These are phyloP conservation scores for Gymnothorax reevesii DNA, from an alignment of 2,797 vertebrate genomes.

Conservation along the genomic window DNA sequence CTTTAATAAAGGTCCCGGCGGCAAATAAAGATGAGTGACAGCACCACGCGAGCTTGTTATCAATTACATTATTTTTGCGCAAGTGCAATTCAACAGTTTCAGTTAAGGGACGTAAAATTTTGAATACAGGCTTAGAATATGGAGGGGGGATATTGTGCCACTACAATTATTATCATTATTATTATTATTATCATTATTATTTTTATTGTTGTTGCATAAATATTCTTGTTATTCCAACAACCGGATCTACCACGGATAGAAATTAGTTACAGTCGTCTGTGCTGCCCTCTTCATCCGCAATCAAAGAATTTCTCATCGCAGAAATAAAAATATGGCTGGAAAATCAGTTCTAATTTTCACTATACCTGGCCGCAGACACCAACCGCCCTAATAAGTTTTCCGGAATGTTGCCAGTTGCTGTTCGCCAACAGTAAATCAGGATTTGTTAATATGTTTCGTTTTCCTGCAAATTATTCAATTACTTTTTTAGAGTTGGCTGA, in stretches of 20 bases:
- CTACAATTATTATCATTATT: background rate
- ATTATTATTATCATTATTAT: constrained; percentile 2
- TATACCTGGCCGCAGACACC: background rate
- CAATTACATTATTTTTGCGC: background rate
- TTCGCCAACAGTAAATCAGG: background rate
- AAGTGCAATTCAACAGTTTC: too few species aligned
- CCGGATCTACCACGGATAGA: too few species aligned
- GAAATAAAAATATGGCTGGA: background rate
- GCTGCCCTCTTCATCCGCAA: background rate
- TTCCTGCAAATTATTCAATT: background rate
- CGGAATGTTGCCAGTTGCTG: background rate
- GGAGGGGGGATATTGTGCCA: too few species aligned
- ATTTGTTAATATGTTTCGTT: background rate
- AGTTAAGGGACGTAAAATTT: too few species aligned
- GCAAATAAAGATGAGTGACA: background rate
- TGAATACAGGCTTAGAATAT: too few species aligned
- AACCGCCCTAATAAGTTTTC: constrained; percentile 18
- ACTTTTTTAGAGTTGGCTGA: constrained; percentile 27
- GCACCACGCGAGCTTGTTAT: background rate
- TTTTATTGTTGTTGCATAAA: background rate
- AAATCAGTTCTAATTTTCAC: background rate
- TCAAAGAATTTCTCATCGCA: background rate
- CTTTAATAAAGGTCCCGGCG: background rate
- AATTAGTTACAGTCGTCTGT: background rate
- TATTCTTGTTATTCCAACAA: background rate